Evolutionary conservation across 2,888 invertebrate genomes (phyloP).

Genomic region (Clostera curtula): DNA sequence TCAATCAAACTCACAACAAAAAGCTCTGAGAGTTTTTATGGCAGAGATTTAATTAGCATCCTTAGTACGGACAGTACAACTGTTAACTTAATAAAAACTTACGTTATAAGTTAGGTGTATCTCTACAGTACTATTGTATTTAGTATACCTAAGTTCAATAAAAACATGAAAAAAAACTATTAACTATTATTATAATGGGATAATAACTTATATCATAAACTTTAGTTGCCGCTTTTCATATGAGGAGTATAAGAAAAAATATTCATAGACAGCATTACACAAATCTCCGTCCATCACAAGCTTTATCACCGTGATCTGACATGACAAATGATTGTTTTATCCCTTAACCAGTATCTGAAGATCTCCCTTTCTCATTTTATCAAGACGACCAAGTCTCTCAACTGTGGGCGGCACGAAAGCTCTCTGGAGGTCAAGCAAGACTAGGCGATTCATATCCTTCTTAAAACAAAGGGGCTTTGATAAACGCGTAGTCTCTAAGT

Average conservation of each 20-base stretch:
- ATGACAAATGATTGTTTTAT: constrained; percentile 58
- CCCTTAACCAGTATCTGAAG: constrained; percentile 29
- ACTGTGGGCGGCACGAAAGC: constrained; percentile 4
- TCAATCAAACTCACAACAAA: no score
- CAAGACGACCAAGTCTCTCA: constrained; percentile 4
- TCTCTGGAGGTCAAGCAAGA: constrained; percentile 19
- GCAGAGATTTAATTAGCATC: no score
- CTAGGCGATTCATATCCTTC: constrained; percentile 36
- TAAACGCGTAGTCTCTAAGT: constrained; percentile 30
- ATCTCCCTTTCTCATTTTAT: constrained; percentile 11
- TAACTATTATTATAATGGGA: background rate
- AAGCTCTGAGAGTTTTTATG: no score
- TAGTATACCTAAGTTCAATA: no score
- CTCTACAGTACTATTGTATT: no score
- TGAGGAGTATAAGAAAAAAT: constrained; percentile 28
- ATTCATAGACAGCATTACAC: constrained; percentile 57
- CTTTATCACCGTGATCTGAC: constrained; percentile 60
- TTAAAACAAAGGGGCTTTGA: constrained; percentile 48
- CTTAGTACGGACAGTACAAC: no score
- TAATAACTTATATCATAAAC: background rate
- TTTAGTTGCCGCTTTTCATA: background rate
- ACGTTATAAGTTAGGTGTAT: no score
- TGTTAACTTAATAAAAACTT: no score
- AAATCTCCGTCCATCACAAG: constrained; percentile 61
- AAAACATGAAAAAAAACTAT: no score